A percentile compares a stretch with the other conserved stretches of the same genome.
Evolutionary conservation across 1,140 invertebrate genomes (phyloP).

Genomic region (Zaprionus taronus): DNA sequence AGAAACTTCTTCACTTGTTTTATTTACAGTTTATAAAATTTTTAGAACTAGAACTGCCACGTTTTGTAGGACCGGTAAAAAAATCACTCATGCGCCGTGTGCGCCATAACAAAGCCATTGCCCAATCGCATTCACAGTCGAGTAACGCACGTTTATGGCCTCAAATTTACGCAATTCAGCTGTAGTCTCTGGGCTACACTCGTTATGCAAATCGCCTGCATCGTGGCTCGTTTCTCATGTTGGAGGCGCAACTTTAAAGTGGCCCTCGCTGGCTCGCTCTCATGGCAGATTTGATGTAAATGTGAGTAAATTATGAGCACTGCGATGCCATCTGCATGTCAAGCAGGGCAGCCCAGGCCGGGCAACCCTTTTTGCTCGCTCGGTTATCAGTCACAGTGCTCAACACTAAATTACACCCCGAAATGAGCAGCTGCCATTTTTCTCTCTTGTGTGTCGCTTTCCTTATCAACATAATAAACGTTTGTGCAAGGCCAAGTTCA

Average conservation of each 20-base stretch:
- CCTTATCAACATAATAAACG: slow-evolving; percentile 72
- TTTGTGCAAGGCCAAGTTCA: slow-evolving; percentile 73
- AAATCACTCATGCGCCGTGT: slow-evolving; percentile 25
- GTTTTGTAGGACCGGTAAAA: background rate
- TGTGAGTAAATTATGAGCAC: slow-evolving; percentile 53
- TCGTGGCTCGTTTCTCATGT: background rate
- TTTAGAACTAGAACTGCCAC: background rate
- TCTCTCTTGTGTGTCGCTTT: slow-evolving; percentile 50
- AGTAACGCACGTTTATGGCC: slow-evolving; percentile 31
- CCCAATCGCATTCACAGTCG: slow-evolving; percentile 32
- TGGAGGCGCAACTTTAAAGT: slow-evolving; percentile 22
- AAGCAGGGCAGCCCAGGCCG: slow-evolving; percentile 40
- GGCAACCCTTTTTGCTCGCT: slow-evolving; percentile 24
- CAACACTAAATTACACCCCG: slow-evolving; percentile 56
- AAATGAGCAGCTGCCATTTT: slow-evolving; percentile 62
- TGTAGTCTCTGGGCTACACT: background rate
- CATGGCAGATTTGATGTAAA: slow-evolving; percentile 53
- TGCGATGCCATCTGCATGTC: slow-evolving; percentile 55
- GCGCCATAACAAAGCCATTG: slow-evolving; percentile 26
- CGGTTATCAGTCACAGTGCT: slow-evolving; percentile 63
- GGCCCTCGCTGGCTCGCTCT: slow-evolving; percentile 6
- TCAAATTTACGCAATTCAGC: slow-evolving; percentile 33
- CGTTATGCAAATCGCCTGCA: slow-evolving; percentile 40
- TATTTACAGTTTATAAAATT: background rate
- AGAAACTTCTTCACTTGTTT: background rate